Conservation (phyloP, 2,113 vertebrate species). For the Oncorhynchus gorbuscha region DNA sequence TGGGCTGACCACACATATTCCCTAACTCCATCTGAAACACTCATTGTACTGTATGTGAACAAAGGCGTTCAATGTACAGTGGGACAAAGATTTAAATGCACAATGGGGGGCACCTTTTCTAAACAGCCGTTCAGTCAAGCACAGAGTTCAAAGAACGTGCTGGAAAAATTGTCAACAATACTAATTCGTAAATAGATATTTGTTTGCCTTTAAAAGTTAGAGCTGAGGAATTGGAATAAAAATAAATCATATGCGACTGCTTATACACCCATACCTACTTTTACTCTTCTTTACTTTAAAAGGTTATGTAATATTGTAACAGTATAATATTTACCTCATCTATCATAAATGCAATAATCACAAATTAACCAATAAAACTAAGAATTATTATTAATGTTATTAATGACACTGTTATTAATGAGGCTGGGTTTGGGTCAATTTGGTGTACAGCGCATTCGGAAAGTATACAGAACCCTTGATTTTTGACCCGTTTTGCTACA, state of each 20-base stretch:
- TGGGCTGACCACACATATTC: conserved; percentile 48
- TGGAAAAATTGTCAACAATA: conserved; percentile 28
- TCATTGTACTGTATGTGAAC: conserved; percentile 43
- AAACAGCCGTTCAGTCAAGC: conserved; percentile 32
- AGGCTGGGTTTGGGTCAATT: no score
- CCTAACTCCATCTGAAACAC: conserved; percentile 38
- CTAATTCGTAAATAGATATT: neutral
- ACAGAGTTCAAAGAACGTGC: conserved; percentile 32
- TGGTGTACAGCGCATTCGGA: no score
- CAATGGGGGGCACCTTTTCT: conserved; percentile 45
- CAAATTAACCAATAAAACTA: neutral
- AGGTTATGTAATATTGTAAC: neutral
- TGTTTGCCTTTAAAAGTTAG: neutral
- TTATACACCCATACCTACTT: neutral
- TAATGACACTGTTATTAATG: no score
- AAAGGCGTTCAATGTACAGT: conserved; percentile 48
- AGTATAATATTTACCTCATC: neutral
- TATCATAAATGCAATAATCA: neutral
- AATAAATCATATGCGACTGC: neutral
- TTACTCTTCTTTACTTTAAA: neutral
- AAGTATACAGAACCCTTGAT: no score
- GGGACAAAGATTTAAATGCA: conserved; percentile 45
- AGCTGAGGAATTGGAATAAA: neutral
- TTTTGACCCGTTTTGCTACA: no score
- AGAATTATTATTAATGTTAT: no score